Evolutionary conservation across 92 coral and sea anemone species (phyloP), one percentile per base, ranked within the genome.

Genomic region (Hydrozoanthus gracilis): DNA sequence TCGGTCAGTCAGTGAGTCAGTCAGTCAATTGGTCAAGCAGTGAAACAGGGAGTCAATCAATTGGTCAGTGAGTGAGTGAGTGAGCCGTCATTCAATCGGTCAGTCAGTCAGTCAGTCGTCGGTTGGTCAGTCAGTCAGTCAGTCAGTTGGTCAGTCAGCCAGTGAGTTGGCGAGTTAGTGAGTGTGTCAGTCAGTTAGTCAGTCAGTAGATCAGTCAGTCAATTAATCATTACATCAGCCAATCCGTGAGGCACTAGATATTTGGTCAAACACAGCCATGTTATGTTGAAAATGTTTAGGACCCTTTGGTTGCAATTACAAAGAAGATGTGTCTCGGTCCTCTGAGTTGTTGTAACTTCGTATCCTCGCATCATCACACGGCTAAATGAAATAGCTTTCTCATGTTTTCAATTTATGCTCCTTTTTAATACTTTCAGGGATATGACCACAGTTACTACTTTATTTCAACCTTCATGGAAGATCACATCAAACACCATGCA

Each of bases 361-460:
- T 46, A 5, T 74, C 56, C 55, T 17, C 20, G 44, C 78, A 15
- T 6, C 10, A 35, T n/a, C 8, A 17, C 39, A 27, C 39, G 39
- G 39, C 39, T 27, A 27, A 27, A 27, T 27, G 0, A 27, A 27
- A 27, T 27, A 27, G 39, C 39, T 27, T 27, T 27, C 39, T 27
- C 35, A 3, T 39, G 17, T 51, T 16, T 46, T 50, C 7, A 18
- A 1, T 10, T 72, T 18, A 5, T 12, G 71, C 16, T 44, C 35
- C 71, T 46, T 65, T 8, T 82, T 46, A 68, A 44, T 60, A 64
- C 79, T 78, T 88, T 8, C 75, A 96, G 99, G 99, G 92, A 47
- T 96, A 96, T 54, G 98, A 96, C 71, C 99, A 96, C 79, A 87
- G 92, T 60, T 95, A 95, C 84, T 93, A 90, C 82, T 96, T 95